Conservation (phyloP, 2,888 invertebrate genomes). For the Corbicula japonica region DNA sequence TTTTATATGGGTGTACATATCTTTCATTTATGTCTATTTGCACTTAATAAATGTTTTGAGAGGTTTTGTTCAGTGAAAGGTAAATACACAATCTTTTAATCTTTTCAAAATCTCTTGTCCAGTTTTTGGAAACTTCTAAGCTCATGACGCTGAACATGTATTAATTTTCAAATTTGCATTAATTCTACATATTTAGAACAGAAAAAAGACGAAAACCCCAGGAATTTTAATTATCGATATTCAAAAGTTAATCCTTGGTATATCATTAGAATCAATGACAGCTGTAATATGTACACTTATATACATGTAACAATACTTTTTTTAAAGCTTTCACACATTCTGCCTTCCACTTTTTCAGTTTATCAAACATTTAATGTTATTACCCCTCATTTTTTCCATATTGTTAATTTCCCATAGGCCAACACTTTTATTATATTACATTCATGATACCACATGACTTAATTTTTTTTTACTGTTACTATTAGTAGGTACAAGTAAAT, state of each 20-base stretch:
- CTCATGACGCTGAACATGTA: conserved; percentile 1
- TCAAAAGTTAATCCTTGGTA: background rate
- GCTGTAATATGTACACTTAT: background rate
- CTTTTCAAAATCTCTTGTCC: background rate
- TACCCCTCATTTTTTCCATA: too few relatives aligned
- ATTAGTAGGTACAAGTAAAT: too few relatives aligned
- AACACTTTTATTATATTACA: too few relatives aligned
- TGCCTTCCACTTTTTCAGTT: conserved; percentile 1
- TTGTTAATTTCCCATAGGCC: too few relatives aligned
- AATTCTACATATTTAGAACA: conserved; percentile 2
- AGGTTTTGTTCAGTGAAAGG: background rate
- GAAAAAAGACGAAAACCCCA: background rate
- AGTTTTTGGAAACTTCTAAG: conserved; percentile 2
- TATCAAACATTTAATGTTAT: conserved; percentile 2
- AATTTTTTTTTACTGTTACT: too few relatives aligned
- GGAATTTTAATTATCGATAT: background rate
- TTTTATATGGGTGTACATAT: background rate
- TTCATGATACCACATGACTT: too few relatives aligned
- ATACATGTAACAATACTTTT: background rate
- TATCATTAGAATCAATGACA: conserved; percentile 1
- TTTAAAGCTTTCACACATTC: conserved; percentile 2
- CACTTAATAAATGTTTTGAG: conserved; percentile 2
- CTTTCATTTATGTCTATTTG: conserved; percentile 2
- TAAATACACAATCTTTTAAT: background rate
- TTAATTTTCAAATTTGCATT: background rate